Conservation (phyloP, 37 sponge, comb jelly and placozoan genomes). For the Bolinopsis microptera region DNA sequence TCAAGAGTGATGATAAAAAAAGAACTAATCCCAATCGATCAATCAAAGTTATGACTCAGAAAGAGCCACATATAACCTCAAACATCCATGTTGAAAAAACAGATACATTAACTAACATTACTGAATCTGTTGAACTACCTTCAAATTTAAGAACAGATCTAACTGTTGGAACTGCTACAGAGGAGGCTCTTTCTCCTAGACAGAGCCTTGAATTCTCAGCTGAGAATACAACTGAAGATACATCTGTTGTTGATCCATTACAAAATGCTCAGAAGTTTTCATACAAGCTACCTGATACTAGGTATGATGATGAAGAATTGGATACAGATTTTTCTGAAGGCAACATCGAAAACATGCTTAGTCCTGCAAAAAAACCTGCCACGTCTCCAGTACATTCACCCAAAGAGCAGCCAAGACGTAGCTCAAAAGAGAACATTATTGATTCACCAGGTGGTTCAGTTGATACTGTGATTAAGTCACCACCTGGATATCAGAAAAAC, state of each 20-base stretch:
- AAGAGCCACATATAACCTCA: too few relatives aligned
- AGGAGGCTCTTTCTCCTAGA: not conserved
- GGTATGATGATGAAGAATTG: not conserved
- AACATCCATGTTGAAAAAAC: too few relatives aligned
- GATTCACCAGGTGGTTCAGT: constrained; percentile 39
- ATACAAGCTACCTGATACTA: not conserved
- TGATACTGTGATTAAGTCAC: constrained; percentile 8
- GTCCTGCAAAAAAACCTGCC: not conserved
- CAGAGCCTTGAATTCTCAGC: constrained; percentile 3
- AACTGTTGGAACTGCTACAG: not conserved
- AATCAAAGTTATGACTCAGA: not conserved
- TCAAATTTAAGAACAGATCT: not conserved
- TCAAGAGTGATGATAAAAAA: too few relatives aligned
- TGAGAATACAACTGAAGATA: not conserved
- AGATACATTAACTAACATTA: constrained; percentile 51
- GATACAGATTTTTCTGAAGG: constrained; percentile 35
- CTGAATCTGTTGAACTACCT: constrained; percentile 41
- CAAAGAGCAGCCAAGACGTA: too few relatives aligned
- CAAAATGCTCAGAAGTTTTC: not conserved
- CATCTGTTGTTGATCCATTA: constrained; percentile 2
- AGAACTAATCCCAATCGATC: too few relatives aligned
- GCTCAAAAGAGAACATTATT: not conserved
- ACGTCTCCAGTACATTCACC: constrained; percentile 1
- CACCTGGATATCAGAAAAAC: not conserved
- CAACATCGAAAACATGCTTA: constrained; percentile 5